Evolutionary conservation across 2,888 invertebrate genomes (phyloP), one percentile per base, ranked within the genome.

Genomic region (Xestia rhomboidea): DNA sequence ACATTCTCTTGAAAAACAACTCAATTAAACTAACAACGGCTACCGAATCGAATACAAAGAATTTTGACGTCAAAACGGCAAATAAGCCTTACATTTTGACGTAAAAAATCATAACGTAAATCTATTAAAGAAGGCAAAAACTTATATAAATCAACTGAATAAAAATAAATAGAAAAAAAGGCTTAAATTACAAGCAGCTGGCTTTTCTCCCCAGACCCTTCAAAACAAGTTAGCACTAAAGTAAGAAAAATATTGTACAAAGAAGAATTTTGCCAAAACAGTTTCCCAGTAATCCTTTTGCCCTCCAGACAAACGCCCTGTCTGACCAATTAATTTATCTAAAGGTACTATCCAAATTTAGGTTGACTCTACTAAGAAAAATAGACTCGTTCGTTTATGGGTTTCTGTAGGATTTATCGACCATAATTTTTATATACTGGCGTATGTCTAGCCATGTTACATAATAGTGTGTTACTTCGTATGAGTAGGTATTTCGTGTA

Each of bases 271-370:
- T 44, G 7, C 18, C 27, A 60, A 70, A 76, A 79, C 67, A 76
- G 38, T 57, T 67, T 34, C 27, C 60, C 66, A 68, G 51, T 70
- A 74, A 76, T 81, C 81, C 66, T n/a, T 83, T 72, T 78, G 82
- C 76, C 87, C 87, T 88, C 85, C 51, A 88, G 88, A 88, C 88
- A 76, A 73, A 76, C 62, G 81, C 70, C 83, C 87, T 79, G 64
- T 68, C 77, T 71, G 38, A 73, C 68, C 77, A 86, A 81, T 77
- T 83, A 81, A 82, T 83, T 81, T 81, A 77, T 80, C 70, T 68
- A 54, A 75, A 68, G 74, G 72, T 77, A 60, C 41, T 70, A 54
- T 74, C 78, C 75, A 66, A 70, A 84, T 84, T 85, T 62, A 60
- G 66, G 75, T 73, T 72, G 79, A 68, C 73, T 82, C 49, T 27